A percentile compares a stretch with the other conserved stretches of the same genome.
Conservation (phyloP, 2,888 invertebrate genomes). For the Phortica okadai region DNA sequence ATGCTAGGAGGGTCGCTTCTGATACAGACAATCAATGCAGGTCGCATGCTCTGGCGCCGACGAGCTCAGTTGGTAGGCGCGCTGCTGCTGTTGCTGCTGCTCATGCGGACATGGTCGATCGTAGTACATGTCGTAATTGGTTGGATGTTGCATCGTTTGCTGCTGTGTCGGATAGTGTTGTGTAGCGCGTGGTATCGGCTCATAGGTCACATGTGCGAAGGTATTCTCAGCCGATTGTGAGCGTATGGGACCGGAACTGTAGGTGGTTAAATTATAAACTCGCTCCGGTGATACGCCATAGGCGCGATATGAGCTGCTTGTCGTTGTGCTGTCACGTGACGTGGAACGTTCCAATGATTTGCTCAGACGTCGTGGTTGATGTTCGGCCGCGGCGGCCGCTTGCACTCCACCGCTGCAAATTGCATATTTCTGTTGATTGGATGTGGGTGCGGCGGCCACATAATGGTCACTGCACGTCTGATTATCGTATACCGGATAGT, state of each 20-base stretch:
- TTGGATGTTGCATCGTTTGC: conserved; percentile 47
- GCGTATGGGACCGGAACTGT: conserved; percentile 70
- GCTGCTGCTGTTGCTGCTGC: conserved; percentile 56
- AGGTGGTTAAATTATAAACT: conserved; percentile 67
- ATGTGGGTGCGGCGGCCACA: conserved; percentile 67
- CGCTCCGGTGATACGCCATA: conserved; percentile 75
- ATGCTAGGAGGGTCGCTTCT: conserved; percentile 82
- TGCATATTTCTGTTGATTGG: conserved; percentile 35
- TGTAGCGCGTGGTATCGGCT: conserved; percentile 69
- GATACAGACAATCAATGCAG: conserved; percentile 85
- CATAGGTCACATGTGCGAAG: conserved; percentile 76
- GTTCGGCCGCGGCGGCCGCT: conserved; percentile 40
- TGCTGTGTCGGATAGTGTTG: conserved; percentile 39
- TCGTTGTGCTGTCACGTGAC: conserved; percentile 74
- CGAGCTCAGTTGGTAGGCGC: conserved; percentile 67
- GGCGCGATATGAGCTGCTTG: conserved; percentile 64
- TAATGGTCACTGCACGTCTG: conserved; percentile 75
- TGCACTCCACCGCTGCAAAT: not conserved
- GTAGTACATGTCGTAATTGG: conserved; percentile 43
- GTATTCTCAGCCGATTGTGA: conserved; percentile 76
- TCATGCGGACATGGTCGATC: conserved; percentile 60
- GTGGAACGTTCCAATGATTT: conserved; percentile 76
- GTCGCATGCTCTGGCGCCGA: conserved; percentile 82
- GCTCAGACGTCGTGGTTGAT: conserved; percentile 63
- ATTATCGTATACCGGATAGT: conserved; percentile 75